Base-by-base conservation (phyloP, 2,888 invertebrate genomes). In the Hyles lineata region DNA sequence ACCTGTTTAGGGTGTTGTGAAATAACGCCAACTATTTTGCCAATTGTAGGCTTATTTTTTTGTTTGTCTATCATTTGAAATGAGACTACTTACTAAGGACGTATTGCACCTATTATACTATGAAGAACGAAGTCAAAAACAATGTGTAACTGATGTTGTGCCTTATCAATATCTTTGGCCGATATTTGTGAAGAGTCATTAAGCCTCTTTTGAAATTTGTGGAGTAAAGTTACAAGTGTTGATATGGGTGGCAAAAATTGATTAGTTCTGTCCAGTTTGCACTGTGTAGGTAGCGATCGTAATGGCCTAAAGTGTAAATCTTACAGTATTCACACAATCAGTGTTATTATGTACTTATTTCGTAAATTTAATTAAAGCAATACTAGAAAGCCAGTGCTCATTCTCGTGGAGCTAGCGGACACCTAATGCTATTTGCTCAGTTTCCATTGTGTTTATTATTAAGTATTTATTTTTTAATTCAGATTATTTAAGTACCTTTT, bases 401-500 rank as follows among this genome's bases (percentile, higher is more conserved):
- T 23, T 21, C 5, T 50, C 15, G 43, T 43, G 23, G 67, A 43
- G 9, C 23, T 50, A 21, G 32, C 32, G 35, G 62, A 62, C 67
- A 35, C 67, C 55, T 55, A 55, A 50, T 50, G 23, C 23, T 67
- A 50, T 50, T 23, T 67, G 67, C 67, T 67, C 67, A 67, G 67
- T 50, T 67, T 50, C 23, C 50, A 67, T 63, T 43, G 63, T 63
- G 35, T 23, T 67, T 50, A 61, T 50, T 67, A 43, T 67, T 67
- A 50, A 67, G 67, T 43, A 67, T 67, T 67, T 67, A 67, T 67
- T 67, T 67, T 43, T 67, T 67, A 67, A 67, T 67, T 50, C 43
- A 43, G 23, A 67, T 67, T 67, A 23, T 67, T 35, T 50, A 67
- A 67, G 67, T 67, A 67, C 67, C 43, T 67, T 15, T 55, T 67